phyloP scores from a whole-genome alignment of 1,140 invertebrate genomes.

The Steinernema feltiae region DNA sequence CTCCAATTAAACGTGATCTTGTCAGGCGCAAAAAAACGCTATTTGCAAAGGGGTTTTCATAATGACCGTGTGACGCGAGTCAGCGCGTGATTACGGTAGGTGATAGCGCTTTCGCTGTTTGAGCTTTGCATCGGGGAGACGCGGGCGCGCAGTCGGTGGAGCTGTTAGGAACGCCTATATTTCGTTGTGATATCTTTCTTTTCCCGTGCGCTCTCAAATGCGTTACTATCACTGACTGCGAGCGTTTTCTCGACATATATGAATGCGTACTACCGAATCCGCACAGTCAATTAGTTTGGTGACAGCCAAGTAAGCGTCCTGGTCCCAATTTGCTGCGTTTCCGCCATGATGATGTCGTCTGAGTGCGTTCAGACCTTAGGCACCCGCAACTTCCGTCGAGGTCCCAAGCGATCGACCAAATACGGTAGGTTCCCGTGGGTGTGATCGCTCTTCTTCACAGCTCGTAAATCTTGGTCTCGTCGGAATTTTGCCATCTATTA shows the following conservation, averaged over 20 bases:
- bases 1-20: not conserved
- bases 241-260: not conserved
- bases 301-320: not conserved
- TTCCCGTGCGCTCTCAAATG: slow-evolving; percentile 4
- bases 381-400: slow-evolving; percentile 1
- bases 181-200: slow-evolving; percentile 12
- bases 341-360: not conserved
- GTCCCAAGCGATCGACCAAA: not conserved
- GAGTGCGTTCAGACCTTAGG: not conserved
- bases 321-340: not conserved
- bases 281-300: not conserved
- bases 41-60: not conserved
- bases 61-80: not conserved
- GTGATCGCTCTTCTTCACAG: not conserved
- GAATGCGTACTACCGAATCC: not conserved
- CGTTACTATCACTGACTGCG: slow-evolving; percentile 3
- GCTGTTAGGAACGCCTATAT: slow-evolving; percentile 10
- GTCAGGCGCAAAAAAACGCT: not conserved
- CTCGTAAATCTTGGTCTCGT: not conserved
- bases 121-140: slow-evolving; percentile 8
- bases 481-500: not conserved
- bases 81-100: not conserved
- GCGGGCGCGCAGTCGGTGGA: slow-evolving; percentile 1
- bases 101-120: not conserved
- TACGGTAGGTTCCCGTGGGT: not conserved